Evolutionary conservation across 2,797 vertebrate genomes (phyloP).

Genomic region (Channallabes apus): DNA sequence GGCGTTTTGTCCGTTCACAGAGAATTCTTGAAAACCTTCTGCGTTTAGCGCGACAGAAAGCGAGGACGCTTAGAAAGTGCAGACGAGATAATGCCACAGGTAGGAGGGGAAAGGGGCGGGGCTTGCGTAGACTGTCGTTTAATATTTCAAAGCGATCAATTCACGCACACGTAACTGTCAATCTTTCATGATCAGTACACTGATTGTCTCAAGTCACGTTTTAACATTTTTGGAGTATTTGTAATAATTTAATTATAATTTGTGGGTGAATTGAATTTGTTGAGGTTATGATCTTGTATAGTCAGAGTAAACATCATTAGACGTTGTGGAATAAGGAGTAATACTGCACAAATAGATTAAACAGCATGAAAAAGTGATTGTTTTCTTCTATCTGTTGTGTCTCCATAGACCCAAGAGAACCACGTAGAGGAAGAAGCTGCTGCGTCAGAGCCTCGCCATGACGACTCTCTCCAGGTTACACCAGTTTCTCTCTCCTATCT

Average conservation of each 20-base stretch:
- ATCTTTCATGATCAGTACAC: not conserved
- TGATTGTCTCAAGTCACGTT: not conserved
- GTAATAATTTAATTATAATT: not conserved
- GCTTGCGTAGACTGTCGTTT: not conserved
- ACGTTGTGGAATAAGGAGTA: not conserved
- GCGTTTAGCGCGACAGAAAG: no score
- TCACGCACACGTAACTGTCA: not conserved
- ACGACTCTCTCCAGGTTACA: slow-evolving; percentile 73
- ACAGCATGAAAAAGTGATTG: no score
- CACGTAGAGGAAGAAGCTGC: slow-evolving; percentile 57
- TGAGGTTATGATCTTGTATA: no score
- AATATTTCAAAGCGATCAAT: not conserved
- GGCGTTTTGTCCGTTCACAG: not conserved
- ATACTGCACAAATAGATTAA: not conserved
- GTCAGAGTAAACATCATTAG: not conserved
- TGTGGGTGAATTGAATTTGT: no score
- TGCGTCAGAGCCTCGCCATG: slow-evolving; percentile 64
- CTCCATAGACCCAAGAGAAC: slow-evolving; percentile 48
- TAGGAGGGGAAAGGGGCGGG: not conserved
- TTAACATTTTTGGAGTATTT: not conserved
- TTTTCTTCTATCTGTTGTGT: slow-evolving; percentile 30
- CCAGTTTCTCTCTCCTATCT: not conserved
- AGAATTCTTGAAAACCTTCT: no score
- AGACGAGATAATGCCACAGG: no score
- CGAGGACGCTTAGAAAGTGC: not conserved